These are phyloP conservation scores for Athalia rosae DNA, from an alignment of 2,888 invertebrate species.

Conservation along the genomic window DNA sequence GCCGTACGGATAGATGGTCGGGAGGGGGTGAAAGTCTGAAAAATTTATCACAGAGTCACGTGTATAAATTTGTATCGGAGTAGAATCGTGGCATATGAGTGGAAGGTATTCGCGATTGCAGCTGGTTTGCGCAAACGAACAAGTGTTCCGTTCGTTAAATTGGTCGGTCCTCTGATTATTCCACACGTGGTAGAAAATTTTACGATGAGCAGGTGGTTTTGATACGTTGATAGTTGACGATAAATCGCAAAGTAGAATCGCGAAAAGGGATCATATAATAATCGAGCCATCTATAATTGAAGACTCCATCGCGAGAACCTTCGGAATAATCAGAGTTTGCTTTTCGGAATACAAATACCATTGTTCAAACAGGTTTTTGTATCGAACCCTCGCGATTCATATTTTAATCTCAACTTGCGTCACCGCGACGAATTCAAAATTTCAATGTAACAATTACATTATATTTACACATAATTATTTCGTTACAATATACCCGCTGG, in stretches of 20 bases:
- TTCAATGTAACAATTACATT: neutral
- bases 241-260: neutral
- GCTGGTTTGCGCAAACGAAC: neutral
- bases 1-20: too few species aligned
- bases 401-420: neutral
- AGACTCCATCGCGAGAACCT: too few species aligned
- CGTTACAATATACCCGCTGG: too few species aligned
- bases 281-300: too few species aligned
- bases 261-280: too few species aligned
- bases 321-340: too few species aligned
- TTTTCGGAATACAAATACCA: neutral
- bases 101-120: neutral
- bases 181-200: too few species aligned
- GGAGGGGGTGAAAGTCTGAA: too few species aligned
- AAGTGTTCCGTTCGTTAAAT: neutral
- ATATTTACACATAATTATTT: neutral
- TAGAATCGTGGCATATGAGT: neutral
- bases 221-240: neutral
- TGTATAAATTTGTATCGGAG: too few species aligned
- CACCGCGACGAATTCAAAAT: conserved; percentile 5
- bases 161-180: too few species aligned
- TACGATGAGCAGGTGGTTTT: neutral
- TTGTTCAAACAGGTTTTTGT: conserved; percentile 11
- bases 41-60: too few species aligned
- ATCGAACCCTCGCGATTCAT: neutral